Conservation (phyloP, 23 tunicate genomes). For the Ascidia mentula region DNA sequence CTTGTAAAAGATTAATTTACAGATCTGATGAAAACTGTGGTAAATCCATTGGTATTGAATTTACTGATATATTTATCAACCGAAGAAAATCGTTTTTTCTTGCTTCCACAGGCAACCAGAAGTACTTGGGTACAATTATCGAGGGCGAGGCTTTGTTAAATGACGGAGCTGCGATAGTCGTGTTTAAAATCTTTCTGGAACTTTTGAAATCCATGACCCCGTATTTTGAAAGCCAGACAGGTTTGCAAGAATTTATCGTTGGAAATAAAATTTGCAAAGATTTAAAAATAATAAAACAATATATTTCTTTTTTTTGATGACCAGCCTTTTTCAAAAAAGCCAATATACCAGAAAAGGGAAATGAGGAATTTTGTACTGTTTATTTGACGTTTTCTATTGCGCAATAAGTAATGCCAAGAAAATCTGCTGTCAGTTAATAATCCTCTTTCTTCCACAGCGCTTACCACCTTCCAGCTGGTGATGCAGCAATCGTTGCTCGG, state of each 20-base stretch:
- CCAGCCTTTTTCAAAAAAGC: too few relatives aligned
- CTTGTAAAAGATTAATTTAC: neutral
- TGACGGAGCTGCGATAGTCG: constrained; percentile 85
- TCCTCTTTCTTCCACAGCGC: constrained; percentile 25
- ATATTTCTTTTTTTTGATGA: too few relatives aligned
- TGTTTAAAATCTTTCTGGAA: constrained; percentile 81
- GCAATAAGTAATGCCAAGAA: too few relatives aligned
- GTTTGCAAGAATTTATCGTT: too few relatives aligned
- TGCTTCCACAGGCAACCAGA: constrained; percentile 68
- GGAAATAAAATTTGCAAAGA: too few relatives aligned
- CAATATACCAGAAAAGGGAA: too few relatives aligned
- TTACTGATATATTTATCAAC: neutral
- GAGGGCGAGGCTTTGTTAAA: constrained; percentile 93
- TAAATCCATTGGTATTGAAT: neutral
- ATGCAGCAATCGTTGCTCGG: constrained; percentile 63
- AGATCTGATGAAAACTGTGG: neutral
- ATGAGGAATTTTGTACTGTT: neutral
- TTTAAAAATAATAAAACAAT: too few relatives aligned
- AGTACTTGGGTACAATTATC: constrained; percentile 71
- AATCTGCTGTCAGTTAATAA: too few relatives aligned
- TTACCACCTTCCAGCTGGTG: constrained; percentile 39
- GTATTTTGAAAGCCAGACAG: constrained; percentile 53
- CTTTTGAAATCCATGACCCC: constrained; percentile 75
- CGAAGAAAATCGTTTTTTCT: neutral
- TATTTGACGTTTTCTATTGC: neutral